Evolutionary conservation across 2,888 invertebrate species (phyloP).

Genomic region (Octonoba sinensis): DNA sequence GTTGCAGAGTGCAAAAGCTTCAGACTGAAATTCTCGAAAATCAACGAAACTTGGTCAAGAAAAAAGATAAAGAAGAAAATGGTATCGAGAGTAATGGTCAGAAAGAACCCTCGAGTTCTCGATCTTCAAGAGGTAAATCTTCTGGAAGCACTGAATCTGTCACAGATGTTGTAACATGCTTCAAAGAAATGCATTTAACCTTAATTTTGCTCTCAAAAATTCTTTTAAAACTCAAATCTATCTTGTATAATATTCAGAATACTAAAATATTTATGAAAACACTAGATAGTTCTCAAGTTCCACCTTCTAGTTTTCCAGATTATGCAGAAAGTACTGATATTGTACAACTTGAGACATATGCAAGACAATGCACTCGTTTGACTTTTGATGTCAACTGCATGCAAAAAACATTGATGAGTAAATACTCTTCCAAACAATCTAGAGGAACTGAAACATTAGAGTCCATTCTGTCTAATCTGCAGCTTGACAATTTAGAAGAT

Average conservation of each 20-base stretch:
- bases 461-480: background rate
- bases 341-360: conserved; percentile 16
- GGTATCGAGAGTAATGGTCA: too few species aligned
- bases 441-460: too few species aligned
- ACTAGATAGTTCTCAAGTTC: conserved; percentile 12
- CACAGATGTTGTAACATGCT: background rate
- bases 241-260: conserved; percentile 26
- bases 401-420: conserved; percentile 7
- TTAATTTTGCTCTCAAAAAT: conserved; percentile 32
- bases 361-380: conserved; percentile 35
- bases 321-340: conserved; percentile 20
- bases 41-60: background rate
- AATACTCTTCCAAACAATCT: background rate
- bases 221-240: conserved; percentile 18
- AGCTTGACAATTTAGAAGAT: background rate
- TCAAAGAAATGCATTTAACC: conserved; percentile 34
- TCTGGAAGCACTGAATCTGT: background rate
- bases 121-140: too few species aligned
- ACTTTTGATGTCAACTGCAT: conserved; percentile 34
- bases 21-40: background rate
- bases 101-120: too few species aligned
- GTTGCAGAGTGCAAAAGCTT: conserved; percentile 17
- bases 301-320: background rate
- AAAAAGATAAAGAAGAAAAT: background rate
- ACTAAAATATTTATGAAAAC: conserved; percentile 12